Percentiles rank a stretch among this genome's conserved stretches.
Conservation (phyloP, 2,888 invertebrate genomes). For the Tachystola acroxantha region DNA sequence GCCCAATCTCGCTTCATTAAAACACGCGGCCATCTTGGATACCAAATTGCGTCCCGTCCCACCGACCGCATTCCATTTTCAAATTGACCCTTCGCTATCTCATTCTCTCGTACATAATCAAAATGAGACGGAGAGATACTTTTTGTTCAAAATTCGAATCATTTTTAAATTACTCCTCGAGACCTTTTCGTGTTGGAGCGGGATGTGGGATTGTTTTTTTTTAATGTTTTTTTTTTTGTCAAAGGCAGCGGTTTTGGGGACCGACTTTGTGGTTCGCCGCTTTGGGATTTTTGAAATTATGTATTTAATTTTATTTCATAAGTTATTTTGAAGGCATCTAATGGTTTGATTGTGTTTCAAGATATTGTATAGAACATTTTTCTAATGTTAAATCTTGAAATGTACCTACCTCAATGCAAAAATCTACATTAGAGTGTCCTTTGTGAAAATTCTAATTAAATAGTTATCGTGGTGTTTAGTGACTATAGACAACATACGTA, state of each 20-base stretch:
- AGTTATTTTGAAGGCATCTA: not conserved
- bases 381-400: no score
- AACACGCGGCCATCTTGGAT: slow-evolving; percentile 21
- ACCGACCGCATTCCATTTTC: slow-evolving; percentile 31
- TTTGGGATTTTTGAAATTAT: slow-evolving; percentile 1
- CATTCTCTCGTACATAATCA: slow-evolving; percentile 18
- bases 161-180: slow-evolving; percentile 27
- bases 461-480: no score
- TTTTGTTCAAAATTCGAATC: slow-evolving; percentile 36
- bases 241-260: slow-evolving; percentile 24
- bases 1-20: slow-evolving; percentile 29
- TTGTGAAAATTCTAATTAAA: no score
- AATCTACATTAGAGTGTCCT: no score
- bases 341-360: not conserved
- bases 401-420: no score
- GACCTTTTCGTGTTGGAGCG: slow-evolving; percentile 15
- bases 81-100: slow-evolving; percentile 28
- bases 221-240: slow-evolving; percentile 15
- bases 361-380: no score
- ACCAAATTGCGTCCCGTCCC: slow-evolving; percentile 21
- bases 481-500: no score
- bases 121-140: slow-evolving; percentile 10
- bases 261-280: slow-evolving; percentile 23
- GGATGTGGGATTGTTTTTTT: slow-evolving; percentile 16
- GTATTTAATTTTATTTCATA: not conserved